Conservation (phyloP, 1,140 invertebrate genomes). For the Bombyx mandarina region DNA sequence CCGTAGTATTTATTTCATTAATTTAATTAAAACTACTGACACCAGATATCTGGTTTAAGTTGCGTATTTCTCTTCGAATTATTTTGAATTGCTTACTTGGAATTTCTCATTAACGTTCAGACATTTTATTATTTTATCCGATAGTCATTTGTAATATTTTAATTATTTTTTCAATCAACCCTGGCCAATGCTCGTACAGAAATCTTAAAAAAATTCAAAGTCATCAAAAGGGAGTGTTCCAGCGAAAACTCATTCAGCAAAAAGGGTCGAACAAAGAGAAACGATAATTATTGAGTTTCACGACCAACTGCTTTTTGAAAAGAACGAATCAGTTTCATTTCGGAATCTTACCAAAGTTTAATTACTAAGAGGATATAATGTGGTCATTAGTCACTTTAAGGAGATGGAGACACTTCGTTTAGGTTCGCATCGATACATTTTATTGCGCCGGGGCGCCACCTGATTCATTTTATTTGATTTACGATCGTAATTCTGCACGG, state of each 20-base stretch:
- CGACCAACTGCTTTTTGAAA: constrained; percentile 24
- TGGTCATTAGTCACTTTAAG: constrained; percentile 21
- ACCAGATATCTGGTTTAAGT: too few relatives aligned
- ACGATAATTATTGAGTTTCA: constrained; percentile 28
- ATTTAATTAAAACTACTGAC: too few relatives aligned
- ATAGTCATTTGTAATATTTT: neutral
- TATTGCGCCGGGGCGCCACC: too few relatives aligned
- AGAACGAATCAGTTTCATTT: constrained; percentile 26
- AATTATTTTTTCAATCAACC: constrained; percentile 1
- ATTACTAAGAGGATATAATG: constrained; percentile 17
- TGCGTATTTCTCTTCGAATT: too few relatives aligned
- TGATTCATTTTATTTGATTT: too few relatives aligned
- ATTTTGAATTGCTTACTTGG: too few relatives aligned
- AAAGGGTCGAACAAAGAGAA: constrained; percentile 12
- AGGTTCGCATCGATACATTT: too few relatives aligned
- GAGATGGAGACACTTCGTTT: neutral
- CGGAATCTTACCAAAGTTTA: constrained; percentile 21
- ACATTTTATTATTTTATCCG: too few relatives aligned
- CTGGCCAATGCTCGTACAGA: constrained; percentile 1
- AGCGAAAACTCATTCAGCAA: constrained; percentile 16
- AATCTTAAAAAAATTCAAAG: constrained; percentile 6
- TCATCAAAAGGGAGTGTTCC: constrained; percentile 12
- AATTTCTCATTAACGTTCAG: too few relatives aligned
- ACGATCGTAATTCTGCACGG: too few relatives aligned
- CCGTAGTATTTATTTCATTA: too few relatives aligned